Evolutionary conservation across 2,113 vertebrate species (phyloP).

Genomic region (Psittacula cyanocephala): DNA sequence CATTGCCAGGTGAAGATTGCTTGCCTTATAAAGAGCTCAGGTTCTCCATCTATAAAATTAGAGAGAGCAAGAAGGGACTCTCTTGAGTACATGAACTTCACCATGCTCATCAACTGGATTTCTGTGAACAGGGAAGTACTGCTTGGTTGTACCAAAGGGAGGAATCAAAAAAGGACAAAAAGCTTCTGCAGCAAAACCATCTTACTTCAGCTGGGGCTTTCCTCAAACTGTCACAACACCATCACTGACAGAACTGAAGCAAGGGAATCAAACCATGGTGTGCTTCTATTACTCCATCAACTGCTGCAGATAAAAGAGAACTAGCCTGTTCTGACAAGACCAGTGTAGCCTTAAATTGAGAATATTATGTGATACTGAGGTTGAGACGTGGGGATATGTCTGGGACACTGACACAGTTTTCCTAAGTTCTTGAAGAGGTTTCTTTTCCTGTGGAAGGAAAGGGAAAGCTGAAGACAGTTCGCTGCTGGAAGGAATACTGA

Average conservation of each 20-base stretch:
- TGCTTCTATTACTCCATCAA: background rate
- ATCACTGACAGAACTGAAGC: background rate
- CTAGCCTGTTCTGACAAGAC: background rate
- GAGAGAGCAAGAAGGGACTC: background rate
- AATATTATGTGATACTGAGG: background rate
- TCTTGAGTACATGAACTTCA: background rate
- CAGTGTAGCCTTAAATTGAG: background rate
- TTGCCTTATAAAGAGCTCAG: background rate
- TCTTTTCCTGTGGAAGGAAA: background rate
- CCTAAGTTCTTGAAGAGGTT: background rate
- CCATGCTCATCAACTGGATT: background rate
- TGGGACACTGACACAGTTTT: background rate
- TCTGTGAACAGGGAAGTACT: background rate
- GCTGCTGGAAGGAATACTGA: background rate
- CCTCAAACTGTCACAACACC: background rate
- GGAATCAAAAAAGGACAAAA: background rate
- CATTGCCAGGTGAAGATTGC: background rate
- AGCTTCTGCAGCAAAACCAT: background rate
- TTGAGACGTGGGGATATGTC: background rate
- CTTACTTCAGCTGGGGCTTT: background rate
- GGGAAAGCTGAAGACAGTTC: background rate
- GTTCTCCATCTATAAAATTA: background rate
- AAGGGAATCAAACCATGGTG: background rate
- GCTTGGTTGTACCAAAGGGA: background rate
- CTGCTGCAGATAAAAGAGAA: background rate